Conservation (phyloP, 2,888 invertebrate genomes). For the Drosophila mettleri region DNA sequence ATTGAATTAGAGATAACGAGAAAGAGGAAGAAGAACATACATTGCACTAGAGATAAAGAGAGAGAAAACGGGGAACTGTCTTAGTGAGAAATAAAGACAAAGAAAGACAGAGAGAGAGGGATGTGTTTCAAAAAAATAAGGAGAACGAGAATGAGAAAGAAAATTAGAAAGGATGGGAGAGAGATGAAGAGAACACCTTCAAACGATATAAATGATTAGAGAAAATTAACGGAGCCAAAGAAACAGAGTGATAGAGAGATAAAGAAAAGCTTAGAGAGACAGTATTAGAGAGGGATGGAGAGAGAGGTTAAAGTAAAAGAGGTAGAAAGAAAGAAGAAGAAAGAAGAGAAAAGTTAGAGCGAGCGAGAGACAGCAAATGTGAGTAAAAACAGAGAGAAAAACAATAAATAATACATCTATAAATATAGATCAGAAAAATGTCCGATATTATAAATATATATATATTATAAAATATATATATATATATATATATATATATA, state of each 20-base stretch:
- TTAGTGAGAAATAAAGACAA: neutral
- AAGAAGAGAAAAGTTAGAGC: too few relatives aligned
- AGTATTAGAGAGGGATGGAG: neutral
- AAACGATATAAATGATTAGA: neutral
- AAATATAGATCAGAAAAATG: neutral
- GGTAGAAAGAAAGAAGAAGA: neutral
- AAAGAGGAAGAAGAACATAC: neutral
- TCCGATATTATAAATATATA: too few relatives aligned
- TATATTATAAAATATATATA: too few relatives aligned
- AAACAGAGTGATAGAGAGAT: neutral
- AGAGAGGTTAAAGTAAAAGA: neutral
- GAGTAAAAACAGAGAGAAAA: too few relatives aligned
- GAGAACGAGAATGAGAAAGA: neutral
- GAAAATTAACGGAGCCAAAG: neutral
- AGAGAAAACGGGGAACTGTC: too few relatives aligned
- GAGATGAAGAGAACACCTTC: neutral
- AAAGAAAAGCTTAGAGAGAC: too few relatives aligned
- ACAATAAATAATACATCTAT: neutral
- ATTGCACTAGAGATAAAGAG: neutral
- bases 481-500: too few relatives aligned
- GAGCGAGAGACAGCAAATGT: too few relatives aligned
- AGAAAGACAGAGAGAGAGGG: neutral
- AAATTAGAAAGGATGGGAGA: neutral
- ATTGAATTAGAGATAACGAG: too few relatives aligned
- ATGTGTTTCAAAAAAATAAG: neutral